Conservation (phyloP, 1,140 invertebrate genomes). For the Apis mellifera region DNA sequence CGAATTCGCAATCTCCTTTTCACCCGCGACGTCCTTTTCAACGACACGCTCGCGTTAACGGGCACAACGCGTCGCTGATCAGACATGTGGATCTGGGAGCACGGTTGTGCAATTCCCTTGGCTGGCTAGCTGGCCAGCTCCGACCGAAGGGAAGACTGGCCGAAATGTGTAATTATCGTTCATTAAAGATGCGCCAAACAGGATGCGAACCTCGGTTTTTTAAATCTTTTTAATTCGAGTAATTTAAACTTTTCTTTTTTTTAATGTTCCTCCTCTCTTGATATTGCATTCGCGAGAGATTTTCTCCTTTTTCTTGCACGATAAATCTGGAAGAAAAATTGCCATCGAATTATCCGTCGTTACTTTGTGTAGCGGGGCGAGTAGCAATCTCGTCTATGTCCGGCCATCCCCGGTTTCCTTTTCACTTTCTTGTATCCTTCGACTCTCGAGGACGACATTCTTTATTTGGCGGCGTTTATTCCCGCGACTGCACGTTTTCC, state of each 20-base stretch:
- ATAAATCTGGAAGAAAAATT: neutral
- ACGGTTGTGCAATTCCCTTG: neutral
- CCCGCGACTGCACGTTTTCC: slow-evolving; percentile 36
- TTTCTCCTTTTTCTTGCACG: too few relatives aligned
- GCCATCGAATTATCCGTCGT: neutral
- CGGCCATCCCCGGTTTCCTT: slow-evolving; percentile 26
- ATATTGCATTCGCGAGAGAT: neutral
- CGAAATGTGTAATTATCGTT: too few relatives aligned
- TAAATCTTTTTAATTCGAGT: too few relatives aligned
- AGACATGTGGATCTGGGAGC: neutral
- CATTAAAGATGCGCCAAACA: too few relatives aligned
- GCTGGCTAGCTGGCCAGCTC: too few relatives aligned
- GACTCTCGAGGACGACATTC: slow-evolving; percentile 31
- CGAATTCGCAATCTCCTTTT: slow-evolving; percentile 50
- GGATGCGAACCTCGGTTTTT: too few relatives aligned
- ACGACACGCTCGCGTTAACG: neutral
- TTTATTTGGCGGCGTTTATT: slow-evolving; percentile 51
- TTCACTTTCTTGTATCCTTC: slow-evolving; percentile 37
- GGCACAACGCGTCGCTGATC: slow-evolving; percentile 9
- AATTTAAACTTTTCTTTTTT: too few relatives aligned
- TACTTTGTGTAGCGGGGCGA: too few relatives aligned
- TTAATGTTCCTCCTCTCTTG: too few relatives aligned
- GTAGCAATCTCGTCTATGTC: neutral
- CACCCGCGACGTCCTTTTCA: slow-evolving; percentile 28
- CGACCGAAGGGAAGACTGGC: too few relatives aligned